Percentiles rank a stretch among this genome's conserved stretches.
Conservation (phyloP, 2,113 vertebrate genomes). For the Apeltes quadracus region DNA sequence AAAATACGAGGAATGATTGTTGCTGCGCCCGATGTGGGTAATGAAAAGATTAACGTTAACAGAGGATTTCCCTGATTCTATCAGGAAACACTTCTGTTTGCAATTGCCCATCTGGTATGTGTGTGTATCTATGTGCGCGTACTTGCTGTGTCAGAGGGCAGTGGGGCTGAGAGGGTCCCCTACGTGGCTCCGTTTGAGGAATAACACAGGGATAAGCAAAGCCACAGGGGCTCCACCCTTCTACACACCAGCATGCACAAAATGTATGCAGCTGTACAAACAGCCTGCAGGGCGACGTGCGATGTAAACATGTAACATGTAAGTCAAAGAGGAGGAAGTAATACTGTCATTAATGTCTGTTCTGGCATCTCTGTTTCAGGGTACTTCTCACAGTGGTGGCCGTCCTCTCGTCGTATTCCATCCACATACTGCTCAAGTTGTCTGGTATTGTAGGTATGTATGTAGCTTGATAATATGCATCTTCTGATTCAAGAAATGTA, state of each 20-base stretch:
- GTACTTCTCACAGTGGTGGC: conserved; percentile 90
- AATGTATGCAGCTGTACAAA: conserved; percentile 64
- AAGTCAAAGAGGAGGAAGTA: background rate
- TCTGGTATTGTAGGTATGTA: conserved; percentile 94
- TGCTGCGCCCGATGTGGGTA: conserved; percentile 28
- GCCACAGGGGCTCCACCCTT: conserved; percentile 34
- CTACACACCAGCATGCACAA: conserved; percentile 15
- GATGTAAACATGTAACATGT: background rate
- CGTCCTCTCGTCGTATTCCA: conserved; percentile 93
- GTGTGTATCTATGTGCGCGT: background rate
- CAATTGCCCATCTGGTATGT: conserved; percentile 51
- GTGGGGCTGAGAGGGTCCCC: conserved; percentile 26
- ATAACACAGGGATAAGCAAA: conserved; percentile 46
- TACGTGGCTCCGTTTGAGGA: conserved; percentile 54
- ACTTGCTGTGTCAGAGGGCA: conserved; percentile 35
- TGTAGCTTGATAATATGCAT: background rate
- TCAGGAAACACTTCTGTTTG: conserved; percentile 38
- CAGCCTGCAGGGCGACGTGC: conserved; percentile 2
- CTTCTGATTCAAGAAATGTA: background rate
- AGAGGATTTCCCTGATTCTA: conserved; percentile 36
- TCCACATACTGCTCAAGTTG: conserved; percentile 94
- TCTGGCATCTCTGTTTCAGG: conserved; percentile 72
- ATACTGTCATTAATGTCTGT: background rate
- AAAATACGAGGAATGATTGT: conserved; percentile 8
- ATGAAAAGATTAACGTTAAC: conserved; percentile 43